phyloP scores from a whole-genome alignment of 1,140 invertebrate species.

The Cherax destructor region DNA sequence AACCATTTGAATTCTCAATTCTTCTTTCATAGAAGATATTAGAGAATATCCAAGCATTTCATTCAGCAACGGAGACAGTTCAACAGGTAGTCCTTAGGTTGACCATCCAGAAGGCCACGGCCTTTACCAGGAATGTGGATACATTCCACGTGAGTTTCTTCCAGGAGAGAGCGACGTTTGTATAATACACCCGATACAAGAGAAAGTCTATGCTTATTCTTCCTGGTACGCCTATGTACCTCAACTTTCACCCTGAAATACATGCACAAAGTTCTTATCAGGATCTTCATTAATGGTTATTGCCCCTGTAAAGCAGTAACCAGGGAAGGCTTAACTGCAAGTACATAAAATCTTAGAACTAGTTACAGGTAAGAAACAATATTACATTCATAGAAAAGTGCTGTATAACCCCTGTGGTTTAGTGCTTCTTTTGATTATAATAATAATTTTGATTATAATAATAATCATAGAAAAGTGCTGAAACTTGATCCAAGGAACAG shows the following conservation, averaged over 20 bases:
- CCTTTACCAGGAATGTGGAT: background rate
- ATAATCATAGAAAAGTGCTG: no score
- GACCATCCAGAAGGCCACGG: constrained; percentile 4
- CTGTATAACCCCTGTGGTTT: no score
- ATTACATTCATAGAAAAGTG: no score
- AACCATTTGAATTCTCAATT: background rate
- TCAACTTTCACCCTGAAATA: constrained; percentile 20
- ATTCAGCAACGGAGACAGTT: constrained; percentile 22
- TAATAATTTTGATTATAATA: no score
- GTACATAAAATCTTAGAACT: no score
- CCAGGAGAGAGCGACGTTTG: constrained; percentile 21
- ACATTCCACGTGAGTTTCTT: background rate
- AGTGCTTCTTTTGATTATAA: no score
- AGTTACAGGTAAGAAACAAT: no score
- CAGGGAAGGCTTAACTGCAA: no score
- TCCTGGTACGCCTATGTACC: background rate
- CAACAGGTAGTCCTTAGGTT: background rate
- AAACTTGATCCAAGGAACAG: no score
- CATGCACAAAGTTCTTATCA: no score
- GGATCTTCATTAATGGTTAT: no score
- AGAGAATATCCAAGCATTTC: background rate
- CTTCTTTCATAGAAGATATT: background rate
- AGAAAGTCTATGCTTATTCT: background rate
- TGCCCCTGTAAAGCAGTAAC: no score
- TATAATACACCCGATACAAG: constrained; percentile 9